Conservation (phyloP, 2,888 invertebrate species). For the Octodonta nipae region DNA sequence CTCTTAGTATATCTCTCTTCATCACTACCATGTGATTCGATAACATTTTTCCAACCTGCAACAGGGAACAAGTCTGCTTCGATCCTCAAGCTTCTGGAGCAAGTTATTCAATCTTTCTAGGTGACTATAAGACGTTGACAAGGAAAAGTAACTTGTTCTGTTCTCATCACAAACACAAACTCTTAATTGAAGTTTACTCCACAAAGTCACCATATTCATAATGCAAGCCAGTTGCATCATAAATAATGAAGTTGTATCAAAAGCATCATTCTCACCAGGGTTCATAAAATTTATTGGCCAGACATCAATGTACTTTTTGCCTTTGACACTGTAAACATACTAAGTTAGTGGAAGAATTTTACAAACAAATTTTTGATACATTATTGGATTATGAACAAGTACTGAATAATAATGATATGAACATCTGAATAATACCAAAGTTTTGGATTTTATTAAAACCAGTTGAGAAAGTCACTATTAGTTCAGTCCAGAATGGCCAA, state of each 20-base stretch:
- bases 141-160: slow-evolving; percentile 26
- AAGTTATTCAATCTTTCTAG: slow-evolving; percentile 48
- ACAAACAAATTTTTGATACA: not conserved
- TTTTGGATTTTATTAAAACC: too few species aligned
- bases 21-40: slow-evolving; percentile 24
- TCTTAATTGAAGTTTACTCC: slow-evolving; percentile 75
- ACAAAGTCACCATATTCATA: slow-evolving; percentile 76
- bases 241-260: slow-evolving; percentile 85
- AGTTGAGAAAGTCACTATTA: too few species aligned
- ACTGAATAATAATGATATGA: too few species aligned
- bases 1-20: slow-evolving; percentile 26
- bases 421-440: too few species aligned
- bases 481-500: too few species aligned
- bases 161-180: slow-evolving; percentile 65
- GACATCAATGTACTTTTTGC: slow-evolving; percentile 79
- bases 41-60: slow-evolving; percentile 31
- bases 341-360: slow-evolving; percentile 1
- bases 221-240: slow-evolving; percentile 95
- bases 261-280: slow-evolving; percentile 62
- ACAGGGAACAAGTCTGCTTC: slow-evolving; percentile 66
- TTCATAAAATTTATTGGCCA: slow-evolving; percentile 91
- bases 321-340: slow-evolving; percentile 38
- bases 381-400: too few species aligned
- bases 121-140: slow-evolving; percentile 20
- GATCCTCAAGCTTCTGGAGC: slow-evolving; percentile 73